A percentile compares a stretch with the other conserved stretches of the same genome.
Evolutionary conservation across 2,797 vertebrate species (phyloP).

Genomic region (Centropyge bicolor): DNA sequence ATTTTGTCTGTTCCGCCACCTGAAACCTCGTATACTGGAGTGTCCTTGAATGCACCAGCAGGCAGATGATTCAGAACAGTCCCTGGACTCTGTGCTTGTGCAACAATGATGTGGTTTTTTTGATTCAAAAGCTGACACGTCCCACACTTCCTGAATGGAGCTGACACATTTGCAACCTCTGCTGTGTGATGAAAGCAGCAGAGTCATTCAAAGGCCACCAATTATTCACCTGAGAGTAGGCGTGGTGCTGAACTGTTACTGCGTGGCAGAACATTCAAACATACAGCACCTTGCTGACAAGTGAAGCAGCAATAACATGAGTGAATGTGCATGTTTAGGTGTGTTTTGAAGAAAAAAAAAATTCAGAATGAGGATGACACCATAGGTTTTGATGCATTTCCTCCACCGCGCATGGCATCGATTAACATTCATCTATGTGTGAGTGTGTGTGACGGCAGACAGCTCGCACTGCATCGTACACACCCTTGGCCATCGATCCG

Average conservation of each 20-base stretch:
- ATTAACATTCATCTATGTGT: constrained; percentile 79
- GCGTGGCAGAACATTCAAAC: background rate
- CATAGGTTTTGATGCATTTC: constrained; percentile 63
- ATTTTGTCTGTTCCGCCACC: background rate
- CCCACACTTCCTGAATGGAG: background rate
- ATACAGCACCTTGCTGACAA: background rate
- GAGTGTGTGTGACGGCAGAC: constrained; percentile 64
- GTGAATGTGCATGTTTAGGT: constrained; percentile 5
- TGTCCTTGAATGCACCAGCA: constrained; percentile 2
- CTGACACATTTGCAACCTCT: background rate
- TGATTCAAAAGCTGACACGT: constrained; percentile 2
- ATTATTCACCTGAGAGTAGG: background rate
- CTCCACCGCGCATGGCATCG: constrained; percentile 67
- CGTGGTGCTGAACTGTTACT: background rate
- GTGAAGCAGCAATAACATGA: background rate
- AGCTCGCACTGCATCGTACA: constrained; percentile 55
- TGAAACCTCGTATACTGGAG: background rate
- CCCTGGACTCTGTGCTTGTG: background rate
- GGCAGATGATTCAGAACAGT: background rate
- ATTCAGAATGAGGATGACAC: constrained; percentile 55
- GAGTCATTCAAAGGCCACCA: background rate
- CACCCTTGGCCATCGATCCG: constrained; percentile 59
- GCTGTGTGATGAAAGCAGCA: background rate
- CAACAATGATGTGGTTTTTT: background rate
- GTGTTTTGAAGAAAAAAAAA: constrained; percentile 27